A percentile compares a stretch with the other conserved stretches of the same genome.
Evolutionary conservation across 2,113 vertebrate species (phyloP).

Genomic region (Coturnix japonica): DNA sequence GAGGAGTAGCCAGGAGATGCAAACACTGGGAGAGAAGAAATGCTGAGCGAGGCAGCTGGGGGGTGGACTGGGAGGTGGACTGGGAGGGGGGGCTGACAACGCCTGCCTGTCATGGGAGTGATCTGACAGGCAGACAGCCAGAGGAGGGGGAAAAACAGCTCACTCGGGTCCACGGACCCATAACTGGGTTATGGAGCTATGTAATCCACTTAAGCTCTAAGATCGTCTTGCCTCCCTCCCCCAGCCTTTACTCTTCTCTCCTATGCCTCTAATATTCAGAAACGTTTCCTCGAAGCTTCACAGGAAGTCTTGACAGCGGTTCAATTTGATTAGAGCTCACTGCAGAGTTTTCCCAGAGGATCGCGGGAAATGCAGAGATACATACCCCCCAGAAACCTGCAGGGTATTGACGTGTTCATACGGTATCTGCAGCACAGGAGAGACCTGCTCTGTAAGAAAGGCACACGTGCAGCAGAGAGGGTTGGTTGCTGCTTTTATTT

Average conservation of each 20-base stretch:
- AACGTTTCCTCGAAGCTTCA: constrained; percentile 58
- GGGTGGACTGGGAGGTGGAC: background rate
- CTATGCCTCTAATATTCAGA: constrained; percentile 49
- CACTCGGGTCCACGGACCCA: constrained; percentile 9
- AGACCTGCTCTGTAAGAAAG: background rate
- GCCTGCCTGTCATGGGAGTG: constrained; percentile 51
- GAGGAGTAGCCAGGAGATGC: background rate
- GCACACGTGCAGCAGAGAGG: background rate
- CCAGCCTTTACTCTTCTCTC: constrained; percentile 45
- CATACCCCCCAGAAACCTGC: constrained; percentile 12
- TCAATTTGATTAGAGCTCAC: constrained; percentile 59
- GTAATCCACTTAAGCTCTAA: constrained; percentile 76
- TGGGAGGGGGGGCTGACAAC: constrained; percentile 58
- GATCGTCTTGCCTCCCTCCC: constrained; percentile 63
- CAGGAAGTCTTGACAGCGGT: constrained; percentile 55
- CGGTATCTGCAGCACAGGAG: background rate
- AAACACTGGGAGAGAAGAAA: constrained; percentile 47
- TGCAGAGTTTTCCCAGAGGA: constrained; percentile 51
- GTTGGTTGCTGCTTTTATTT: background rate
- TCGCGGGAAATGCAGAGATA: background rate
- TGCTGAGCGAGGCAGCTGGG: constrained; percentile 39
- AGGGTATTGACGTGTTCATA: background rate
- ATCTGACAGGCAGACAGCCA: constrained; percentile 68
- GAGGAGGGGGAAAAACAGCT: constrained; percentile 56
- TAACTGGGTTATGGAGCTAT: constrained; percentile 71